Evolutionary conservation across 2,113 vertebrate species (phyloP), one percentile per base, ranked within the genome.

Genomic region (Seriola dumerili): DNA sequence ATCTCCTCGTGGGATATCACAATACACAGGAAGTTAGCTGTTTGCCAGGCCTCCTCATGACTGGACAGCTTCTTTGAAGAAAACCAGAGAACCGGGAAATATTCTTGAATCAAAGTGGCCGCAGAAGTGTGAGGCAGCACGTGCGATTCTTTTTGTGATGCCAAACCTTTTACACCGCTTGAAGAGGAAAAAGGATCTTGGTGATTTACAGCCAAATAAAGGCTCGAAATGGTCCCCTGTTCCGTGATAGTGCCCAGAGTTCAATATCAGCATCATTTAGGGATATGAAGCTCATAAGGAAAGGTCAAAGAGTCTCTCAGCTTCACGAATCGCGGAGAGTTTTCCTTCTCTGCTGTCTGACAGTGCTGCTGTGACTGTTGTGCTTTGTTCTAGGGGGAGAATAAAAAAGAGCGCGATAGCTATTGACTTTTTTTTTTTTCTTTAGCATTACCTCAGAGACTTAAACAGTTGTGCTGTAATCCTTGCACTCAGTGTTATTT

Each of bases 341-440:
- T 91, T 91, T 82, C 68, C 76, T 89, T 65, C 72, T 88, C 36
- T 57, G 21, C 29, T 29, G 29, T 29, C 29, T 29, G 29, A 29
- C 58, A 78, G 78, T 84, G 55, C 71, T 65, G 81, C 73, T 80
- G 70, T 82, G 85, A 76, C 75, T 87, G 81, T 80, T 68, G 83
- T 14, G 54, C 77, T 93, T 91, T 92, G 91, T 94, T 92, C 83
- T 86, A 38, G 32, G 62, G 65, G 80, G 78, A 85, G 90, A 90
- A 89, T 87, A 42, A 85, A 91, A 85, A 84, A 82, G 88, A 87
- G 79, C 80, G 72, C 86, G 86, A 93, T 90, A 77, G 90, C 74
- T 93, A 91, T 93, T 94, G 94, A 93, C 85, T 79, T 94, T 93
- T 92, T 91, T 84, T 83, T 93, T 92, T 91, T 84, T 83, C 91